Percentiles rank a stretch among this genome's conserved stretches.
Conservation (phyloP, 2,797 vertebrate genomes). For the Eremophila alpestris region DNA sequence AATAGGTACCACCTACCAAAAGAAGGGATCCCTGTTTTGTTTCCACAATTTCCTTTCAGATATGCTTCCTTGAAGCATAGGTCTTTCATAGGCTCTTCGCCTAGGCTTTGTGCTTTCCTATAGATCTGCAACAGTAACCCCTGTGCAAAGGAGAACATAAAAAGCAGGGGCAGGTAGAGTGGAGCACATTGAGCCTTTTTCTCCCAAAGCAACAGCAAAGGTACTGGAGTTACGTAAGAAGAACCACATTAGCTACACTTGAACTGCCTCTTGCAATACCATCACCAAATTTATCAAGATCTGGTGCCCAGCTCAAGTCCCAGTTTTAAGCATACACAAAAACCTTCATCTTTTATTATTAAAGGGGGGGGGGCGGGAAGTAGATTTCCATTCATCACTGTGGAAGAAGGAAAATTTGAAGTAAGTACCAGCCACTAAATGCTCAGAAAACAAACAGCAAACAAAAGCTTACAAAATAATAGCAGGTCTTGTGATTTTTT, state of each 20-base stretch:
- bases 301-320: background rate
- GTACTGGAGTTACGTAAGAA: background rate
- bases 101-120: background rate
- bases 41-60: background rate
- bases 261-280: background rate
- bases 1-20: background rate
- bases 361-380: background rate
- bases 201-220: background rate
- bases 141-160: background rate
- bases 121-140: background rate
- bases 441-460: conserved; percentile 18
- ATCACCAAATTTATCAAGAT: background rate
- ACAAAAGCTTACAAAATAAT: conserved; percentile 37
- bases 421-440: conserved; percentile 16
- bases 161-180: background rate
- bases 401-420: background rate
- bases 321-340: background rate
- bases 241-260: background rate
- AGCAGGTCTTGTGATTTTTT: conserved; percentile 13
- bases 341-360: background rate
- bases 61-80: background rate
- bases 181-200: background rate
- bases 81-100: background rate
- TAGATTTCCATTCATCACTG: background rate
- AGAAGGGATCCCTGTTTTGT: background rate